Evolutionary conservation across 2,888 invertebrate species (phyloP).

Genomic region (Dicranocentrus wangi): DNA sequence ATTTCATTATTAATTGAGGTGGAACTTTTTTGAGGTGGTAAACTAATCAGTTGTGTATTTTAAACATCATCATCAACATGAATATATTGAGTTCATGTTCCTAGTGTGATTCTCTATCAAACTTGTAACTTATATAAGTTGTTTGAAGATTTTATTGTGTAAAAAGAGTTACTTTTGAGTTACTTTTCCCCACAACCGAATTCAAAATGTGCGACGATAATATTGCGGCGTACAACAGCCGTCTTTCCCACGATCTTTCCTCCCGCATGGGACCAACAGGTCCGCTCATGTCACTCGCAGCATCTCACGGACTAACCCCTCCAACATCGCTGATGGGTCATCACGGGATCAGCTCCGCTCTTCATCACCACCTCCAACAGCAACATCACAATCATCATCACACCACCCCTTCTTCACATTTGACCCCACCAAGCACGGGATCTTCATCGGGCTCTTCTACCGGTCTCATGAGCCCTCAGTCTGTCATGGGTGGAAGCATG

Average conservation of each 20-base stretch:
- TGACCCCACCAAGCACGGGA: conserved; percentile 72
- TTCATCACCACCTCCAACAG: conserved; percentile 70
- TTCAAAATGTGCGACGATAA: conserved; percentile 71
- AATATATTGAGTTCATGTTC: too few species aligned
- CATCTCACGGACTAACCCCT: conserved; percentile 68
- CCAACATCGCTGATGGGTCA: conserved; percentile 70
- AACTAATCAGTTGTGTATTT: too few species aligned
- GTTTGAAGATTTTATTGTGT: too few species aligned
- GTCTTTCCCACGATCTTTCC: conserved; percentile 69
- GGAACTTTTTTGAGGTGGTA: too few species aligned
- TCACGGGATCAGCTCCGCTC: conserved; percentile 67
- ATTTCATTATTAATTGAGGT: too few species aligned
- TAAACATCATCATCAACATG: too few species aligned
- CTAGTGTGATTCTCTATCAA: too few species aligned
- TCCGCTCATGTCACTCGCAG: conserved; percentile 70
- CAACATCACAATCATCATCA: conserved; percentile 67
- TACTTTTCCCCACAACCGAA: too few species aligned
- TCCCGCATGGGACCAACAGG: conserved; percentile 69
- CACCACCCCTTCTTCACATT: conserved; percentile 66
- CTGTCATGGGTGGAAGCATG: conserved; percentile 58
- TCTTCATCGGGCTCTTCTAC: conserved; percentile 71
- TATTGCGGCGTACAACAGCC: conserved; percentile 70
- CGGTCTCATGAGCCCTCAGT: conserved; percentile 71
- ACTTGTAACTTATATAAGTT: too few species aligned
- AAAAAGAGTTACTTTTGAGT: too few species aligned